phyloP scores from a whole-genome alignment of 2,888 invertebrate genomes.

The Cotesia congregata region DNA sequence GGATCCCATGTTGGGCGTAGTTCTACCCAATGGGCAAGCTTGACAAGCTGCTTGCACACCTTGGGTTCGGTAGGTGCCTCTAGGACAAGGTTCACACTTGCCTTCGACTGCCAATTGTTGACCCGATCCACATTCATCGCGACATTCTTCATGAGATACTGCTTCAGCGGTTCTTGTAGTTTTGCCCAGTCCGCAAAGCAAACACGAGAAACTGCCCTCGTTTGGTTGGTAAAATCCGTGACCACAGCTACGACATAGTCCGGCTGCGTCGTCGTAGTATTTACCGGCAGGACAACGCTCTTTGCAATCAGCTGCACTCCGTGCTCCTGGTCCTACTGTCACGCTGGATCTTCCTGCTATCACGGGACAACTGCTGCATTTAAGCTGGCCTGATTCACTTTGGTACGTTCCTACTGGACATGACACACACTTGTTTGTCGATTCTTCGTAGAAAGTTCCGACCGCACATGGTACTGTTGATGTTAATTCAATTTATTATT shows the following conservation, averaged over 20 bases:
- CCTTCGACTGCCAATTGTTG: conserved; percentile 90
- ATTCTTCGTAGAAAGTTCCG: conserved; percentile 87
- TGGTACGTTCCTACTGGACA: conserved; percentile 94
- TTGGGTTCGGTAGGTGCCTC: conserved; percentile 88
- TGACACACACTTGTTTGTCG: conserved; percentile 83
- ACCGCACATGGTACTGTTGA: conserved; percentile 88
- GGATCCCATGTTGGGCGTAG: conserved; percentile 89
- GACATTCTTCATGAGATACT: conserved; percentile 87
- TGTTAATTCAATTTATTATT: conserved; percentile 1
- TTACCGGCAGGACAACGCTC: conserved; percentile 95
- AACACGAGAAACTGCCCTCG: conserved; percentile 91
- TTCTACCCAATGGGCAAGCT: conserved; percentile 89
- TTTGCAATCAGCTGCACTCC: conserved; percentile 91
- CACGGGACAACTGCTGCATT: conserved; percentile 90
- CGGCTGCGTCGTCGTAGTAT: conserved; percentile 90
- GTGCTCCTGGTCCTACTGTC: conserved; percentile 87
- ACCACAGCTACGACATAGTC: conserved; percentile 91
- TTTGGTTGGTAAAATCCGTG: conserved; percentile 93
- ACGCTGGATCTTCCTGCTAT: conserved; percentile 93
- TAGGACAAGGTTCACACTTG: conserved; percentile 91
- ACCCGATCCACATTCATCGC: conserved; percentile 90
- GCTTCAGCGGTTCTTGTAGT: conserved; percentile 93
- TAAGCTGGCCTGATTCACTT: conserved; percentile 90
- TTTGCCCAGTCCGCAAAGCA: conserved; percentile 90
- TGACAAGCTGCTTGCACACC: conserved; percentile 92